Base-by-base conservation (phyloP, 1,140 invertebrate species). In the Formica selysi region DNA sequence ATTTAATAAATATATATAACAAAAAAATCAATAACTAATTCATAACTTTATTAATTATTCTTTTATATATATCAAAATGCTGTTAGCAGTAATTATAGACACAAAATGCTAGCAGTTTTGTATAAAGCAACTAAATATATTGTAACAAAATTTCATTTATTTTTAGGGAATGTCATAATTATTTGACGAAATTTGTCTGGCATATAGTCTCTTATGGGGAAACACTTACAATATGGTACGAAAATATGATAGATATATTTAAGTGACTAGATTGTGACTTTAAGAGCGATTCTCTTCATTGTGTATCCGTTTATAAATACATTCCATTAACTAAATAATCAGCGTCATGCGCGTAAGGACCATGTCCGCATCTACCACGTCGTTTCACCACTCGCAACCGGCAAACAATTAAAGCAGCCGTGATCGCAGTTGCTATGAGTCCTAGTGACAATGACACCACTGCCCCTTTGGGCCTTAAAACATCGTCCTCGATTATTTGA, bases 271-370 rank as follows among this genome's bases (percentile, higher is more conserved):
- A 71, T 86, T 81, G 26, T 13, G 26, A 70, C 51, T 85, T 29
- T 81, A 41, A 70, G 26, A 57, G 8, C 10, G 10, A 13, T 16
- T 29, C 11, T 5, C 10, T 8, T 51, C 44, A 68, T 85, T 38
- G n/a, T 76, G 41, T 70, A 11, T 86, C 76, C 36, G 71, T 91
- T 96, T 97, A 99, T 91, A 99, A 97, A 95, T 99, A 99, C 98
- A 99, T 99, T 92, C 98, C 99, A 95, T 99, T 99, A 86, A 99
- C 98, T 81, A 99, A 96, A 95, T 99, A 99, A 96, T 99, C 99
- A 2, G 98, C 98, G 95, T 99, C 98, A 94, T 99, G 98, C 3
- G 98, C 98, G 91, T 98, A 98, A n/a, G 97, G 96, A 65, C 97
- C 97, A 93, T 98, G 97, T 19, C 98, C 97, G 88, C 97, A 96